Conservation (phyloP, 2,797 vertebrate species). For the Ctenopoma kingsleyae region DNA sequence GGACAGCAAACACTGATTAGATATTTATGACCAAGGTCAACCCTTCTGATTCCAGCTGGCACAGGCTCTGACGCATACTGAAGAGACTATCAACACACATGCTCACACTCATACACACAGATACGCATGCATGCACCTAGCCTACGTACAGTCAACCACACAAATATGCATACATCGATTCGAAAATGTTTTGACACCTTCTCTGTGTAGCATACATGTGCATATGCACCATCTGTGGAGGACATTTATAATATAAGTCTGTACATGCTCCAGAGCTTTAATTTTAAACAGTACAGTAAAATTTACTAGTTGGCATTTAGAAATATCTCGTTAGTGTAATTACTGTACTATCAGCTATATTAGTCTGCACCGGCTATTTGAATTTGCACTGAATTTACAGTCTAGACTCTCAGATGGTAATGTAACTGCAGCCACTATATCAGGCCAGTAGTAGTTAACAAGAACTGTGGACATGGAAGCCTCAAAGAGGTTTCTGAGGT, state of each 20-base stretch:
- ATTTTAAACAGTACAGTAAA: not conserved
- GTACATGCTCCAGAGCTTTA: not conserved
- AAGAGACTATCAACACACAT: slow-evolving; percentile 69
- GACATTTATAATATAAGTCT: not conserved
- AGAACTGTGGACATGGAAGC: slow-evolving; percentile 40
- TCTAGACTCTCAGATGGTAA: slow-evolving; percentile 29
- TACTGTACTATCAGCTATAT: slow-evolving; percentile 10
- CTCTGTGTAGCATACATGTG: slow-evolving; percentile 17
- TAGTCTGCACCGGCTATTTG: slow-evolving; percentile 7
- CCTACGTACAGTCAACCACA: slow-evolving; percentile 15
- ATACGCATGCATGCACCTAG: slow-evolving; percentile 18
- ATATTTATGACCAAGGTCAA: slow-evolving; percentile 85
- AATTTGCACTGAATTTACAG: slow-evolving; percentile 25
- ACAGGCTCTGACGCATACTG: slow-evolving; percentile 80
- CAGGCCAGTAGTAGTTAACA: slow-evolving; percentile 30
- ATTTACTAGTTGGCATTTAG: not conserved
- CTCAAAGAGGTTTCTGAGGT: slow-evolving; percentile 56
- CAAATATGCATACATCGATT: slow-evolving; percentile 28
- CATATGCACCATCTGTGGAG: not conserved
- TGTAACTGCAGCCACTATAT: slow-evolving; percentile 34
- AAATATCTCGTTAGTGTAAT: slow-evolving; percentile 8
- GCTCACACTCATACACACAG: slow-evolving; percentile 21
- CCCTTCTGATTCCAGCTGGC: slow-evolving; percentile 82
- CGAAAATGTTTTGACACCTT: slow-evolving; percentile 42
- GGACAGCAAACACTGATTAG: slow-evolving; percentile 85